phyloP scores from a whole-genome alignment of 2,113 vertebrate genomes.

The Daboia siamensis region DNA sequence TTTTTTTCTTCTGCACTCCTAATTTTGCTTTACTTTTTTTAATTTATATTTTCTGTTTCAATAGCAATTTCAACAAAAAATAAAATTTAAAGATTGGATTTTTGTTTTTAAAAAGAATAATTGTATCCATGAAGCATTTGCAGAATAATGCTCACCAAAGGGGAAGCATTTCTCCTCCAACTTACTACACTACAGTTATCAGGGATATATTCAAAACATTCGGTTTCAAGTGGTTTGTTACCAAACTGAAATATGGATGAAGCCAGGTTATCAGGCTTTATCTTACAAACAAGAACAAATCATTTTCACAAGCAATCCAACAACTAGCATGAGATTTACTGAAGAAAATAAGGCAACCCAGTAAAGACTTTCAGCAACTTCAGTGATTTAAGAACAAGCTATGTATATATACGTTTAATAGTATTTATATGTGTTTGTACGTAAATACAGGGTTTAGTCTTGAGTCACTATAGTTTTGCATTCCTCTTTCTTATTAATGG shows the following conservation, averaged over 20 bases:
- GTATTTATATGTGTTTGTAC: background rate
- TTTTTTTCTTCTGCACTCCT: too few species aligned
- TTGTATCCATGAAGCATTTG: background rate
- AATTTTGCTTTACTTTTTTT: too few species aligned
- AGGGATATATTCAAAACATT: too few species aligned
- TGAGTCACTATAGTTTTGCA: background rate
- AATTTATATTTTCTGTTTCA: too few species aligned
- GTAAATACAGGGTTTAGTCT: background rate
- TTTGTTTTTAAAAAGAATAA: background rate
- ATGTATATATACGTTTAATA: background rate
- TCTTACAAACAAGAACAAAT: too few species aligned
- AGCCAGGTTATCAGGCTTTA: too few species aligned
- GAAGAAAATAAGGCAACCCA: background rate
- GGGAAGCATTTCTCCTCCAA: background rate
- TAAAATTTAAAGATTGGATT: too few species aligned
- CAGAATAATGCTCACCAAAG: background rate
- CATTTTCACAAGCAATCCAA: background rate
- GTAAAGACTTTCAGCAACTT: background rate
- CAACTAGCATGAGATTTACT: background rate
- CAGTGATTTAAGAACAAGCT: background rate
- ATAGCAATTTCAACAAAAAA: too few species aligned
- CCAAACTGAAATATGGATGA: too few species aligned
- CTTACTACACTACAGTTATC: too few species aligned
- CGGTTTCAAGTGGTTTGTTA: too few species aligned
- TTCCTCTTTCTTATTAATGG: background rate